Evolutionary conservation across 2,797 vertebrate genomes (phyloP).

Genomic region (Falco novaeseelandiae): DNA sequence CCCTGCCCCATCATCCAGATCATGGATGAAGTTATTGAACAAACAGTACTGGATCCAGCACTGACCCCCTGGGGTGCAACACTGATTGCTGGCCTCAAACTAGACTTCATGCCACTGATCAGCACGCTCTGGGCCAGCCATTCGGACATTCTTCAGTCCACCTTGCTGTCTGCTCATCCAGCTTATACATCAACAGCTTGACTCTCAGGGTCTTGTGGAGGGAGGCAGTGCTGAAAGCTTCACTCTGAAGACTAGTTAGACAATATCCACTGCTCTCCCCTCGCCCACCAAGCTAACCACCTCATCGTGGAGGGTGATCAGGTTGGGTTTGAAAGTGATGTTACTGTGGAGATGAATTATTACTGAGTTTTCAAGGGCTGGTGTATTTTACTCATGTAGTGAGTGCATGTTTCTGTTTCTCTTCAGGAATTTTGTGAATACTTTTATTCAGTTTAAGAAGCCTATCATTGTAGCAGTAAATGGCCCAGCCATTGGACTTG

Average conservation of each 20-base stretch:
- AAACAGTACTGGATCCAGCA: not conserved
- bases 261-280: not conserved
- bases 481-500: slow-evolving; percentile 93
- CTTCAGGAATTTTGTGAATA: slow-evolving; percentile 94
- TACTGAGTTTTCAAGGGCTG: not conserved
- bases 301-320: not conserved
- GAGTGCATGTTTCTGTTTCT: slow-evolving; percentile 68
- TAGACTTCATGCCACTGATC: not conserved
- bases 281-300: not conserved
- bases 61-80: not conserved
- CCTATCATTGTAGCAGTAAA: slow-evolving; percentile 95
- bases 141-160: not conserved
- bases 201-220: accelerated
- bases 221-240: not conserved
- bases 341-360: not conserved
- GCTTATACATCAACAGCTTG: not conserved
- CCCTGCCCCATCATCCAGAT: not conserved
- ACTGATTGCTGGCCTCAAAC: not conserved
- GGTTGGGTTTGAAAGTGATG: not conserved
- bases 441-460: slow-evolving; percentile 98
- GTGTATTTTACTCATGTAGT: slow-evolving; percentile 39
- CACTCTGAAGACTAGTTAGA: not conserved
- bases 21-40: not conserved
- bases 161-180: not conserved
- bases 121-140: not conserved